Conservation (phyloP, 2,888 invertebrate genomes). For the Didymodactylos carnosus region DNA sequence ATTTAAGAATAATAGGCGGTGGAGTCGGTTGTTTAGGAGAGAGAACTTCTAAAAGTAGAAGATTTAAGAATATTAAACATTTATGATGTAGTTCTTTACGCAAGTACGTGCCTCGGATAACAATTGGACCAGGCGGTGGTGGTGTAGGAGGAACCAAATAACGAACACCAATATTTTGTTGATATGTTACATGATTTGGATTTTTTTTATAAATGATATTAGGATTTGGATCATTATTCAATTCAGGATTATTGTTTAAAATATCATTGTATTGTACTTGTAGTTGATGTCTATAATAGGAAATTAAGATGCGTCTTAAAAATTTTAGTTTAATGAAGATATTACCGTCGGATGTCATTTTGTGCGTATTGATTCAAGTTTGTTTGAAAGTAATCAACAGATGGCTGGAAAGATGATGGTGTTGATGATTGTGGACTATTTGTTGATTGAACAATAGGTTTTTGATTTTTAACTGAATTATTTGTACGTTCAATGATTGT, state of each 20-base stretch:
- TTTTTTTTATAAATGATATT: not conserved
- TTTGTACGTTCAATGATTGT: no score
- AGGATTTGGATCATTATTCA: not conserved
- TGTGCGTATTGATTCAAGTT: no score
- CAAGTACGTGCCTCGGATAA: not conserved
- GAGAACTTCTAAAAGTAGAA: not conserved
- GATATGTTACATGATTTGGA: not conserved
- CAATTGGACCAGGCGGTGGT: not conserved
- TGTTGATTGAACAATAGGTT: no score
- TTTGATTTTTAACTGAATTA: no score
- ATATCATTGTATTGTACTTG: no score
- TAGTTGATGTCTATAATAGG: no score
- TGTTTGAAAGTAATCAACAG: no score
- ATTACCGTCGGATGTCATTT: no score
- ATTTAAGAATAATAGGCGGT: not conserved
- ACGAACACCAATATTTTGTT: not conserved
- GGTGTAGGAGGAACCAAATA: not conserved
- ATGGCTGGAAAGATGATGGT: no score
- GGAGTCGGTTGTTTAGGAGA: not conserved
- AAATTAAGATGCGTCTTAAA: no score
- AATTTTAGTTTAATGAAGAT: no score
- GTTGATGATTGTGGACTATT: no score
- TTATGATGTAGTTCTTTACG: not conserved
- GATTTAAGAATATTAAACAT: not conserved
- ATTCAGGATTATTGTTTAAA: not conserved